Base-by-base conservation (phyloP, 2,113 vertebrate genomes). In the Caretta caretta region DNA sequence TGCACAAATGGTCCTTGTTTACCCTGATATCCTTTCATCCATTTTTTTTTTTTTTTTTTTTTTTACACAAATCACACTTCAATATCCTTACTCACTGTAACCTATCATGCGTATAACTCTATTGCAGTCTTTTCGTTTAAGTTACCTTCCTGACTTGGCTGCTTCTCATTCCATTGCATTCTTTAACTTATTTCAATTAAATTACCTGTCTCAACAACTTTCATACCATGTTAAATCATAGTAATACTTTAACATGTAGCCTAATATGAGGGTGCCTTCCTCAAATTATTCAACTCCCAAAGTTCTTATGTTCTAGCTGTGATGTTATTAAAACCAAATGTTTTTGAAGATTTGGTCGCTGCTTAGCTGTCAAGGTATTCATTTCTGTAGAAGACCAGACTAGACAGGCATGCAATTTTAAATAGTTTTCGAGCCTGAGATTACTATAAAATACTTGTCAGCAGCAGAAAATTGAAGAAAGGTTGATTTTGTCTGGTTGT, bases 111-210 rank as follows among this genome's bases (percentile, higher is more conserved):
- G 16, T 48, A 78, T 78, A 25, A 46, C 10, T 42, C 53, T 84
- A 16, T 10, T 87, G 38, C 78, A 57, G 83, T 50, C 17, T 42
- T 93, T 80, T 80, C 0, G 49, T 84, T 93, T 88, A 49, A 2
- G 0, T 80, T 50, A 54, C 2, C 87, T 87, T 87, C 35, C 12
- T 89, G 48, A 29, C 5, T 27, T 48, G 48, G 42, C 3, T 24
- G 80, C 29, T 90, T 83, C 31, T 76, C n/a, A 27, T 96, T 94
- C 29, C 11, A 22, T 75, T 95, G 57, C 85, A 97, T 93, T 87
- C 75, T 2, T 78, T 53, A 93, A 83, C 29, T 50, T 78, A 49
- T 13, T 94, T 90, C 84, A 84, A 93, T 87, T 86, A 93, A 94
- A 93, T 94, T 94, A 93, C 8, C 5, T 94, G 14, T 25, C 24